Base-by-base conservation (phyloP, 1,140 invertebrate species). In the Lethrus apterus region DNA sequence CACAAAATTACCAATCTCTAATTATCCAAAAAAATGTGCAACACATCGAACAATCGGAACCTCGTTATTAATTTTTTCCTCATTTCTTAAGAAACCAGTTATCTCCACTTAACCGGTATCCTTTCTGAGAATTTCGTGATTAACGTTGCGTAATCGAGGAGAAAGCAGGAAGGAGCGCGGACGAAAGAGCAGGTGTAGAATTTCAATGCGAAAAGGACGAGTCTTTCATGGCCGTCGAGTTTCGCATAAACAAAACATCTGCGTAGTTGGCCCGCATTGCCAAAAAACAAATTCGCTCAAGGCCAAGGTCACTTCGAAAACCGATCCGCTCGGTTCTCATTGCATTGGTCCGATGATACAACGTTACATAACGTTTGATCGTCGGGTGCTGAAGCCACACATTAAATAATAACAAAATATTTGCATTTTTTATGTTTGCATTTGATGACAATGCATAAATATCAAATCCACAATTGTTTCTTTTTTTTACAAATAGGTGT, bases 281-380 rank as follows among this genome's bases (percentile, higher is more conserved):
- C 35, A 38, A 38, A 38, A 38, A 38, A n/a, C n/a, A n/a, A n/a
- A n/a, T n/a, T n/a, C 24, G 24, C 24, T 38, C 35, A 38, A 38
- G 35, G 18, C 35, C 35, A 38, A 38, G 35, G 35, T 38, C 35
- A 23, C n/a, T n/a, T n/a, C n/a, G n/a, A n/a, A n/a, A n/a, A n/a
- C n/a, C n/a, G n/a, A n/a, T n/a, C n/a, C n/a, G n/a, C n/a, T n/a
- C n/a, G n/a, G n/a, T n/a, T n/a, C n/a, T n/a, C n/a, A n/a, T n/a
- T n/a, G n/a, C n/a, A n/a, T n/a, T n/a, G n/a, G n/a, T n/a, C n/a
- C n/a, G n/a, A n/a, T n/a, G n/a, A n/a, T n/a, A n/a, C n/a, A n/a
- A n/a, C n/a, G n/a, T n/a, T n/a, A n/a, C n/a, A n/a, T n/a, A n/a
- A n/a, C n/a, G n/a, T n/a, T n/a, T n/a, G n/a, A n/a, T n/a, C n/a